Evolutionary conservation across 1,140 invertebrate species (phyloP), one percentile per base, ranked within the genome.

Genomic region (Philotrypesis tridentata): DNA sequence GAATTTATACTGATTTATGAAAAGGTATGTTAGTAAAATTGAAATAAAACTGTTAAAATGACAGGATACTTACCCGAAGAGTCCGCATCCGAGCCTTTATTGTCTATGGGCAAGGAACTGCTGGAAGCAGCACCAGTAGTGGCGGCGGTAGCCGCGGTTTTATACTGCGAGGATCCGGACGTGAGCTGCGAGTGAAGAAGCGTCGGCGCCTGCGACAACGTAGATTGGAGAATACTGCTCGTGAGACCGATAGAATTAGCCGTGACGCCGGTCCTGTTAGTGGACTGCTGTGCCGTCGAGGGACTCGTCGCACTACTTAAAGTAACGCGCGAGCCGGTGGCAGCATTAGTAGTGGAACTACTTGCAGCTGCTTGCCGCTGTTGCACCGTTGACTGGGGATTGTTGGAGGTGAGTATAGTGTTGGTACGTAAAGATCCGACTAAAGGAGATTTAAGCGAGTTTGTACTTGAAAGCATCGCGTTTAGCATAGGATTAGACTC

Each of bases 401-500:
- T 89, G 0, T 89, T 88, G 27, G 90, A 89, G 0, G 91, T 92
- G 5, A 89, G 80, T 25, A 89, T 84, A 0, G 90, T 90, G 37
- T 88, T 91, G 1, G 87, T 85, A 43, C 87, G 82, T 48, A 84
- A 83, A 5, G 89, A 84, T 8, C 89, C 87, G 37, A 91, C 90
- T 4, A 91, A 88, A 9, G 88, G 88, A 0, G 90, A 83, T 72
- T 91, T 92, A 0, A 88, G 87, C 0, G 89, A 89, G 14, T 27
- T 87, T 9, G 89, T 89, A 5, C 88, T 88, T 1, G 90, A 89
- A 1, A 92, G 76, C 91, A 92, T 92, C 0, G 91, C 90, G 83
- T 91, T 92, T 12, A 92, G 72, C 89, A 92, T 92, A 0, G 90
- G 90, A 29, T 92, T 92, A 0, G 91, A 92, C 0, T 91, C 91